These are phyloP conservation scores for Pangasianodon gigas DNA, from an alignment of 2,113 vertebrate genomes.

Conservation along the genomic window DNA sequence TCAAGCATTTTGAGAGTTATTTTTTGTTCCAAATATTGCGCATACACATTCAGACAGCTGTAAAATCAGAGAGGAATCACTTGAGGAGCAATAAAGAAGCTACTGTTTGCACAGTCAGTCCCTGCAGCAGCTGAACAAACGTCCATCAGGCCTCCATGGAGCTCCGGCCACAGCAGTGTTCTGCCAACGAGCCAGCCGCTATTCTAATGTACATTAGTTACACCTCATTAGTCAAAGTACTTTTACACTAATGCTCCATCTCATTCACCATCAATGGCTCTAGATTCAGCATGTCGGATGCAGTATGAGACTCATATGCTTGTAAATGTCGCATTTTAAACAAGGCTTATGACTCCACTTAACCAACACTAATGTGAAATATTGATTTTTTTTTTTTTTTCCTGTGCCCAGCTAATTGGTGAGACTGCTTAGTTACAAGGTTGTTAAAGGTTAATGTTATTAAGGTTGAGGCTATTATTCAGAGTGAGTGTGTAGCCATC, in stretches of 20 bases:
- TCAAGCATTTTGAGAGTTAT: conserved; percentile 55
- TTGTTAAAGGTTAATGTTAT: conserved; percentile 32
- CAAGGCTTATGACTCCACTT: conserved; percentile 21
- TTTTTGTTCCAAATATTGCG: conserved; percentile 42
- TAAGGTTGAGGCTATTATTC: background rate
- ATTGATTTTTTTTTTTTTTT: conserved; percentile 18
- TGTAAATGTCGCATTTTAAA: conserved; percentile 30
- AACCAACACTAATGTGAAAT: conserved; percentile 24
- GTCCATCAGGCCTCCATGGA: conserved; percentile 35
- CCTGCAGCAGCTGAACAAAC: conserved; percentile 63
- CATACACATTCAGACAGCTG: conserved; percentile 9
- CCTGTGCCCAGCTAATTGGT: conserved; percentile 17
- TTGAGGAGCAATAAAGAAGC: conserved; percentile 58
- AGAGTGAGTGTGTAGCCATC: background rate
- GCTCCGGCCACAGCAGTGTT: conserved; percentile 26
- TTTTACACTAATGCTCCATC: conserved; percentile 49
- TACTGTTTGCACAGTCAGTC: conserved; percentile 51
- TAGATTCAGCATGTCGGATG: background rate
- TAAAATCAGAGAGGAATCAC: conserved; percentile 56
- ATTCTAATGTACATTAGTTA: conserved; percentile 40
- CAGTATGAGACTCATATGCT: background rate
- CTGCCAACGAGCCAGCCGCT: conserved; percentile 31
- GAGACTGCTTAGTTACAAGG: conserved; percentile 17
- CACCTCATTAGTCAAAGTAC: conserved; percentile 65
- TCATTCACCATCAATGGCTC: conserved; percentile 1